These are phyloP conservation scores for Prosapia bicincta DNA, from an alignment of 2,888 invertebrate genomes.

Conservation along the genomic window DNA sequence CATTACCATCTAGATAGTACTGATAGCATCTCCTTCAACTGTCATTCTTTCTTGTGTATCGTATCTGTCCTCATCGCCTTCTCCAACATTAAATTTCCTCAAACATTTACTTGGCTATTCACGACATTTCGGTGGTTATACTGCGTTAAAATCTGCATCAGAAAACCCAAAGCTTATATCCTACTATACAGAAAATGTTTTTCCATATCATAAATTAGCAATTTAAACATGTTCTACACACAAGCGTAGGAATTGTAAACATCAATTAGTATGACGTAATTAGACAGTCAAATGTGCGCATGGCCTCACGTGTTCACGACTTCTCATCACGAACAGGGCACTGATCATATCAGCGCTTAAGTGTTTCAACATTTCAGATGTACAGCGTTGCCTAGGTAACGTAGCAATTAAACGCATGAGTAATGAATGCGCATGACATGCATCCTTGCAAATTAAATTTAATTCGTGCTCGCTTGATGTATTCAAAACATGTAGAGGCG, in stretches of 20 bases:
- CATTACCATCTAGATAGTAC: too few species aligned
- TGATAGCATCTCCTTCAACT: too few species aligned
- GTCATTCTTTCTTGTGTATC: too few species aligned
- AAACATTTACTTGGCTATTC: too few species aligned
- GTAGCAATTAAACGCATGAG: not conserved
- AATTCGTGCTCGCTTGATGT: not conserved
- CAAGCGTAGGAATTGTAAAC: not conserved
- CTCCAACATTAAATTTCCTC: too few species aligned
- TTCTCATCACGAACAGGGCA: not conserved
- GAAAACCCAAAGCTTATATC: too few species aligned
- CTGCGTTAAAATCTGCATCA: too few species aligned
- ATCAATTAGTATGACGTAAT: not conserved
- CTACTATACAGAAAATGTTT: too few species aligned
- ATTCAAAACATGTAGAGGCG: not conserved
- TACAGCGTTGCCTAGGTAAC: not conserved
- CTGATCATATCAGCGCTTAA: not conserved
- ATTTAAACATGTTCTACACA: too few species aligned
- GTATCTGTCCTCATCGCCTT: too few species aligned
- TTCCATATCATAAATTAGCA: too few species aligned
- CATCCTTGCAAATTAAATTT: not conserved
- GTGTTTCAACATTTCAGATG: not conserved
- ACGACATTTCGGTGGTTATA: too few species aligned
- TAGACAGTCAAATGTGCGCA: slow-evolving; percentile 2
- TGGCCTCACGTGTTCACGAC: not conserved
- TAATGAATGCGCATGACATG: not conserved